Conservation (phyloP, 2,888 invertebrate genomes). For the Acronicta alni region DNA sequence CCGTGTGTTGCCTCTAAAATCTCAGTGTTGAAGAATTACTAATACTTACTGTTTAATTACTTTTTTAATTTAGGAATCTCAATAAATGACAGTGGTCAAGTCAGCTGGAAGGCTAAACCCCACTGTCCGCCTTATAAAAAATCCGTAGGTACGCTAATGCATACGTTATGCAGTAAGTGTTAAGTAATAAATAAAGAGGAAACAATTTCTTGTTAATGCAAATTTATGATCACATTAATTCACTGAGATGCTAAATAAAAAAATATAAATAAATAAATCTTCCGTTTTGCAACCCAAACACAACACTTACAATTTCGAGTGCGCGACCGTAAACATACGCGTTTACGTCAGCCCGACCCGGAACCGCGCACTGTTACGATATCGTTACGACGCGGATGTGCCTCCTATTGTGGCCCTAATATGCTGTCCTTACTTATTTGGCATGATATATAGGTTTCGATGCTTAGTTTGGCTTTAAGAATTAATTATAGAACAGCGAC, state of each 20-base stretch:
- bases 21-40: too few species aligned
- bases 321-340: constrained; percentile 30
- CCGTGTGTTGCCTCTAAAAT: too few species aligned
- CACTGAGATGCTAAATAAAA: too few species aligned
- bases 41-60: too few species aligned
- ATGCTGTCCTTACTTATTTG: constrained; percentile 32
- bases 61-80: too few species aligned
- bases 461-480: constrained; percentile 11
- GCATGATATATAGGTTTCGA: constrained; percentile 8
- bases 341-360: constrained; percentile 33
- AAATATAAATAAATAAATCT: constrained; percentile 10
- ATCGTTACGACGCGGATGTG: constrained; percentile 32
- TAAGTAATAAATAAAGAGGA: too few species aligned
- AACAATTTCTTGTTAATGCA: too few species aligned
- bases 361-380: constrained; percentile 37
- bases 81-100: too few species aligned
- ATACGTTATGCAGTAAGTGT: too few species aligned
- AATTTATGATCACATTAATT: constrained; percentile 1
- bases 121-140: too few species aligned
- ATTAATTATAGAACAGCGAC: constrained; percentile 29
- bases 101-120: too few species aligned
- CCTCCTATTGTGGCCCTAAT: constrained; percentile 44
- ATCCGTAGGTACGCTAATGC: too few species aligned
- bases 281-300: constrained; percentile 23
- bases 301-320: constrained; percentile 20